A percentile compares a stretch with the other conserved stretches of the same genome.
Conservation (phyloP, 1,140 invertebrate genomes). For the Campoletis sonorensis region DNA sequence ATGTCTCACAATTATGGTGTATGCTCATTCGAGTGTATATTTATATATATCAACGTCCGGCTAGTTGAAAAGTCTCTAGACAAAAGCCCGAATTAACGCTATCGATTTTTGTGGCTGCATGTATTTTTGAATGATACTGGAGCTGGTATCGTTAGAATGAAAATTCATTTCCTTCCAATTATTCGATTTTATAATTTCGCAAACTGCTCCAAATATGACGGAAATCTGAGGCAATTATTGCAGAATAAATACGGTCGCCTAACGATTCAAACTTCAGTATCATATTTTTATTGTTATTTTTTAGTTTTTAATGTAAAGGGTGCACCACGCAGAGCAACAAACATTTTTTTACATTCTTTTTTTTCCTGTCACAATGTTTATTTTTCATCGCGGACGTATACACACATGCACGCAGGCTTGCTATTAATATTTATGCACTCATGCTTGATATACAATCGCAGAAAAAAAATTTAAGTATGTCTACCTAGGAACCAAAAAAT, state of each 20-base stretch:
- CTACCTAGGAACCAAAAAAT: not conserved
- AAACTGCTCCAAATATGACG: not conserved
- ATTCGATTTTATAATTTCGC: not conserved
- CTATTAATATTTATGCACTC: not conserved
- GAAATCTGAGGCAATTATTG: not conserved
- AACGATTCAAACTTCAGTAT: too few species aligned
- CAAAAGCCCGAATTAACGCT: not conserved
- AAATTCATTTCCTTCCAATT: not conserved
- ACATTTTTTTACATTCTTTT: constrained; percentile 21
- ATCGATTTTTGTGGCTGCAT: not conserved
- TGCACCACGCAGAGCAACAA: constrained; percentile 53
- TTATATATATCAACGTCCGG: not conserved
- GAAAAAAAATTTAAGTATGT: constrained; percentile 4
- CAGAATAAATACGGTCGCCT: not conserved
- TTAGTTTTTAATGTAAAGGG: constrained; percentile 65
- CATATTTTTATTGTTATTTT: too few species aligned
- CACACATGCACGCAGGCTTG: constrained; percentile 27
- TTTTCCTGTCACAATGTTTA: not conserved
- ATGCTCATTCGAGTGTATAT: too few species aligned
- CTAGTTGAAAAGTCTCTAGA: not conserved
- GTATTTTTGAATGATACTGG: not conserved
- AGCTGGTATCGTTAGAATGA: not conserved
- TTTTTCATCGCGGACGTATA: constrained; percentile 1
- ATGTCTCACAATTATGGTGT: not conserved
- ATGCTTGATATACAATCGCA: constrained; percentile 8